A percentile compares a stretch with the other conserved stretches of the same genome.
phyloP scores from a whole-genome alignment of 2,797 vertebrate species.

The Argya squamiceps region DNA sequence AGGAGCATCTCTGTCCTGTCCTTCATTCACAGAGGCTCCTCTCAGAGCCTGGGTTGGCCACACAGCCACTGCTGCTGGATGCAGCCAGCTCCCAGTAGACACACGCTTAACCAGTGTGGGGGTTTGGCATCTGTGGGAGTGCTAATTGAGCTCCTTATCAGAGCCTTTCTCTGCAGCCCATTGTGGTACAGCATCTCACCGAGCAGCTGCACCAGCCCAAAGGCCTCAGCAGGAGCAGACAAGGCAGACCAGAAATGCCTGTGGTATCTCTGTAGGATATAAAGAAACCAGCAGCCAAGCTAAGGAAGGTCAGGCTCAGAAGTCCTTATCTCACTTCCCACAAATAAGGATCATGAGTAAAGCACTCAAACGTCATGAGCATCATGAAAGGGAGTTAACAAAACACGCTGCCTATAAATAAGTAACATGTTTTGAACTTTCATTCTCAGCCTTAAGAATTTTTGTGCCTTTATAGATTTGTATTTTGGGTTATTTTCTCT shows the following conservation, averaged over 20 bases:
- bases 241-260: neutral
- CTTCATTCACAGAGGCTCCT: fast-evolving
- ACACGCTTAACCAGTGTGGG: fast-evolving
- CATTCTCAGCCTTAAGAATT: neutral
- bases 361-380: neutral
- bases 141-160: neutral
- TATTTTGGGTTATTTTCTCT: neutral
- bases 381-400: neutral
- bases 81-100: neutral
- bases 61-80: neutral
- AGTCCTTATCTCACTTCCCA: slow-evolving; percentile 35
- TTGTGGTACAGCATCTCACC: neutral
- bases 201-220: neutral
- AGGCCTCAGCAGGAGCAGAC: neutral
- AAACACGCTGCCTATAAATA: slow-evolving; percentile 8
- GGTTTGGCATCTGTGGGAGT: neutral
- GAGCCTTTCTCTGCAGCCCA: neutral
- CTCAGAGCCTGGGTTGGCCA: neutral
- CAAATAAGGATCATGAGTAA: slow-evolving; percentile 36
- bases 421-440: neutral
- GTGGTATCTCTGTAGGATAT: neutral
- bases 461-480: neutral
- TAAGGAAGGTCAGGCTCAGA: neutral
- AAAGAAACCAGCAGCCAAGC: neutral
- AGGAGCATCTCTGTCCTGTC: neutral